A percentile compares a stretch with the other conserved stretches of the same genome.
phyloP scores from a whole-genome alignment of 2,797 vertebrate genomes.

The Natrix natrix region DNA sequence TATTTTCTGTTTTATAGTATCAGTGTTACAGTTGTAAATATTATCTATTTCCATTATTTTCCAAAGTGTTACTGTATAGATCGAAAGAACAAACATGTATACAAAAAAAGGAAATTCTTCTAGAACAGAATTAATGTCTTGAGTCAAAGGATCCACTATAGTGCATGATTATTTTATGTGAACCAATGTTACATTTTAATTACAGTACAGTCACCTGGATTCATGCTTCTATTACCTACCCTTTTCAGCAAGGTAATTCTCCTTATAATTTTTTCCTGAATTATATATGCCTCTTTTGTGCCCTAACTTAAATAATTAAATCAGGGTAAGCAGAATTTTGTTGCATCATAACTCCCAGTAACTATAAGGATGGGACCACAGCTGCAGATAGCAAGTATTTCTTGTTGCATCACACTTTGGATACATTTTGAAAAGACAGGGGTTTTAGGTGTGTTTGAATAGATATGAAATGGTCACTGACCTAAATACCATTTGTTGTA shows the following conservation, averaged over 20 bases:
- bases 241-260: not conserved
- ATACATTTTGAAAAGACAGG: not conserved
- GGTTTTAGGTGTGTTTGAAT: not conserved
- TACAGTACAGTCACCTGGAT: not conserved
- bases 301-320: not conserved
- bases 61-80: not conserved
- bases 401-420: not conserved
- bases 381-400: not conserved
- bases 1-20: not conserved
- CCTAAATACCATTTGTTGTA: not conserved
- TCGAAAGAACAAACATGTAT: not conserved
- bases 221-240: not conserved
- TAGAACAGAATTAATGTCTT: not conserved
- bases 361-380: not conserved
- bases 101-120: not conserved
- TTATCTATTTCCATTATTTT: too few relatives aligned
- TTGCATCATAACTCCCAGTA: not conserved
- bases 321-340: not conserved
- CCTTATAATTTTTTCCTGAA: not conserved
- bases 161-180: not conserved
- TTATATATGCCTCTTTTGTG: not conserved
- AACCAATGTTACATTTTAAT: not conserved
- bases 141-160: not conserved
- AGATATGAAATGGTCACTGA: not conserved
- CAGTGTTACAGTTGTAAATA: not conserved